phyloP scores from a whole-genome alignment of 92 coral and sea anemone genomes.

The Parazoanthus swiftii region DNA sequence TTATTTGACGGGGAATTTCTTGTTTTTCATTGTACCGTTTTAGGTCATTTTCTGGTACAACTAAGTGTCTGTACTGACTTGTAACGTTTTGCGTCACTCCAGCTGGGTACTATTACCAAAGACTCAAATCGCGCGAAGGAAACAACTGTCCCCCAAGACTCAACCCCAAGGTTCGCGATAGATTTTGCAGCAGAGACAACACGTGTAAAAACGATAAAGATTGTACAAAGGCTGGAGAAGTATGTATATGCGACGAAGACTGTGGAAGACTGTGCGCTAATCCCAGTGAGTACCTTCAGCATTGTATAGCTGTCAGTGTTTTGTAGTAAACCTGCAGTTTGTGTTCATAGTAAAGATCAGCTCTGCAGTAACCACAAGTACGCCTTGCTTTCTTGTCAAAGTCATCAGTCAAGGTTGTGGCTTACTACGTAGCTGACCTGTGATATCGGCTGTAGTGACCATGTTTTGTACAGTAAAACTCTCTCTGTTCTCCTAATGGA shows the following conservation, averaged over 20 bases:
- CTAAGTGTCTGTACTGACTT: constrained; percentile 22
- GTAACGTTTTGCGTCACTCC: constrained; percentile 4
- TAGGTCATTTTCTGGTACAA: constrained; percentile 34
- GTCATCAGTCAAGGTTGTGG: constrained; percentile 6
- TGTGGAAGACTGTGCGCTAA: constrained; percentile 85
- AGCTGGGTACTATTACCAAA: constrained; percentile 71
- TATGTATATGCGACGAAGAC: constrained; percentile 85
- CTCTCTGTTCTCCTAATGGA: not conserved
- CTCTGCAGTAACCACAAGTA: constrained; percentile 14
- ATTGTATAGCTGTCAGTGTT: not conserved
- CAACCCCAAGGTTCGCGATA: constrained; percentile 45
- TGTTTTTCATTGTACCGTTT: constrained; percentile 49
- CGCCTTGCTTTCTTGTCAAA: not conserved
- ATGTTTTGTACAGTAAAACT: not conserved
- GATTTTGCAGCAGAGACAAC: constrained; percentile 49
- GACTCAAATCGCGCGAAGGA: constrained; percentile 86
- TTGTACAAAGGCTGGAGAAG: constrained; percentile 63
- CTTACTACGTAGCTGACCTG: not conserved
- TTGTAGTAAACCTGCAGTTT: not conserved
- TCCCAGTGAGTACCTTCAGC: constrained; percentile 78
- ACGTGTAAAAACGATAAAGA: constrained; percentile 78
- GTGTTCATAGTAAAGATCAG: constrained; percentile 9
- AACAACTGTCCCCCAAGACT: constrained; percentile 75
- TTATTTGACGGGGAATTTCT: constrained; percentile 68
- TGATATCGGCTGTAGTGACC: not conserved